These are phyloP conservation scores for Capitulum mitella DNA, from an alignment of 2,888 invertebrate genomes.

Conservation along the genomic window DNA sequence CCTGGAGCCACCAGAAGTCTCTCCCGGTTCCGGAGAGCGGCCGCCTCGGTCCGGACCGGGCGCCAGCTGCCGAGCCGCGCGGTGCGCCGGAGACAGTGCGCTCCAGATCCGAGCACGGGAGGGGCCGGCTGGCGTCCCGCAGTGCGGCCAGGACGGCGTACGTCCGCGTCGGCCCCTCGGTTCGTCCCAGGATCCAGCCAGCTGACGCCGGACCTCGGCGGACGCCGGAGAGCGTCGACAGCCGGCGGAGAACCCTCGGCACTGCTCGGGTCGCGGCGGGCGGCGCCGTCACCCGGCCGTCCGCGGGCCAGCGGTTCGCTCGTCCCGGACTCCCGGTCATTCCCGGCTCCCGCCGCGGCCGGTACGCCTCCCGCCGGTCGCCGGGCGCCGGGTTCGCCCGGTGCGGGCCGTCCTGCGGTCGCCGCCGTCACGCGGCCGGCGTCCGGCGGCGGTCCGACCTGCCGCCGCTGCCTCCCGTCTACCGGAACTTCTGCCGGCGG, in stretches of 20 bases:
- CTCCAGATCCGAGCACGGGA: too few species aligned
- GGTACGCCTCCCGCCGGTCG: not conserved
- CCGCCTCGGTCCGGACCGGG: too few species aligned
- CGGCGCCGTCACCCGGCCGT: not conserved
- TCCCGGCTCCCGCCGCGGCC: not conserved
- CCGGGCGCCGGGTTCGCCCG: too few species aligned
- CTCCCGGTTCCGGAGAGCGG: too few species aligned
- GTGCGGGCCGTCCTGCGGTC: too few species aligned
- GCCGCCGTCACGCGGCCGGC: not conserved
- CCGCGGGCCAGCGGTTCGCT: not conserved
- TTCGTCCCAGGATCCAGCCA: too few species aligned
- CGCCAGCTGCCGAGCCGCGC: too few species aligned
- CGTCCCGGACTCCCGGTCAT: not conserved
- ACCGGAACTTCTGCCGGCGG: not conserved
- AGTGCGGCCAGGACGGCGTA: not conserved
- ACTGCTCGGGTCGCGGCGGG: not conserved
- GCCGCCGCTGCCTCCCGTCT: not conserved
- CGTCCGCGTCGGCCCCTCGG: not conserved
- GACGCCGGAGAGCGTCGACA: not conserved
- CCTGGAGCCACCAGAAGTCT: too few species aligned
- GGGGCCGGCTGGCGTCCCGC: not conserved
- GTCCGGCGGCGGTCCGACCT: not conserved
- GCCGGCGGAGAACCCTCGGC: not conserved
- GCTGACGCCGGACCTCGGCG: not conserved
- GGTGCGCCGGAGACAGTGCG: too few species aligned